Evolutionary conservation across 2,888 invertebrate genomes (phyloP), one percentile per base, ranked within the genome.

Genomic region (Eutolmus rufibarbis): DNA sequence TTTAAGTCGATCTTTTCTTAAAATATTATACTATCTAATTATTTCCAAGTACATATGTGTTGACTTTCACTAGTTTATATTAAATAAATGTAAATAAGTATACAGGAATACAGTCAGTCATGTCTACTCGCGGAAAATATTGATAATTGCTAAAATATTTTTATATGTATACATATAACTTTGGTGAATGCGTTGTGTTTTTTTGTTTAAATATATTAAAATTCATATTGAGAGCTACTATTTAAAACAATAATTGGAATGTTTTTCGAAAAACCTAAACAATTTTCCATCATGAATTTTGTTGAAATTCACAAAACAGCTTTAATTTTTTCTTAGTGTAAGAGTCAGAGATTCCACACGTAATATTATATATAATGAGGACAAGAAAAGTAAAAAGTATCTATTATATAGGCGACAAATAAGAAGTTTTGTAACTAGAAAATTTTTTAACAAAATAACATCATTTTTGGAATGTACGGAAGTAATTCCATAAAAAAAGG

Each of bases 311-410:
- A 43, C 37, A 78, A 51, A 46, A 51, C 31, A 79, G 51, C 46
- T 51, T 16, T 79, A 79, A 79, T 66, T 66, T 66, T 66, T 66
- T 46, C 43, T 5, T 66, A 76, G 28, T 16, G 34, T 28, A 82
- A 57, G 57, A 57, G 57, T 82, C 82, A 82, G 82, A 37, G 57
- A 57, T 57, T n/a, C 82, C 82, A 82, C 82, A 66, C 37, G 57
- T 66, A 82, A 82, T 57, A 79, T 66, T 66, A 40, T 79, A 31
- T 43, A 74, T 85, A 51, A 74, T 43, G 74, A 74, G 74, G 74
- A 85, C 74, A 85, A 85, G 74, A 85, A 46, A 85, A 85, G 74
- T 74, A 85, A 85, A 66, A 74, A 74, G 85, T 85, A 85, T 85
- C 85, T 85, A 85, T 85, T 85, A 85, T 85, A 85, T 85, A 85